Evolutionary conservation across 2,797 vertebrate genomes (phyloP).

Genomic region (Coregonus suidteri): DNA sequence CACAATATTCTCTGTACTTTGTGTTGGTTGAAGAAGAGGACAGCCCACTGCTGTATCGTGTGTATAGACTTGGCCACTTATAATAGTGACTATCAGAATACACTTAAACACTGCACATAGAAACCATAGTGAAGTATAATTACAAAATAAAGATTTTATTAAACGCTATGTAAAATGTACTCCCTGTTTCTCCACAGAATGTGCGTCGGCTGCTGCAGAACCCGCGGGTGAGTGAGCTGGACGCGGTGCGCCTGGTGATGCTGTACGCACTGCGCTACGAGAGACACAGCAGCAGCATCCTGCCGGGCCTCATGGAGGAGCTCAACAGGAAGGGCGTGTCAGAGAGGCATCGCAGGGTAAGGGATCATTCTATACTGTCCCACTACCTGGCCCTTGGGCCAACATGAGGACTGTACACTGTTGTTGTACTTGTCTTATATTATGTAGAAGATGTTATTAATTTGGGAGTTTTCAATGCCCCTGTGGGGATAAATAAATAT

Average conservation of each 20-base stretch:
- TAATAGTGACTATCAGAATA: background rate
- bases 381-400: background rate
- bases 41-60: no score
- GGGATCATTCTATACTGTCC: background rate
- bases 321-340: slow-evolving; percentile 79
- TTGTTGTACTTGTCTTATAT: background rate
- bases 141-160: background rate
- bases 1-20: no score
- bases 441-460: background rate
- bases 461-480: no score
- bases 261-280: slow-evolving; percentile 94
- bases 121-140: background rate
- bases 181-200: slow-evolving; percentile 68
- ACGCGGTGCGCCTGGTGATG: slow-evolving; percentile 88
- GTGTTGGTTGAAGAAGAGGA: no score
- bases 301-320: slow-evolving; percentile 82
- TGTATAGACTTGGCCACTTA: no score
- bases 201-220: slow-evolving; percentile 88
- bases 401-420: background rate
- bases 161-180: background rate
- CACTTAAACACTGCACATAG: background rate
- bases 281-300: slow-evolving; percentile 85
- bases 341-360: slow-evolving; percentile 2
- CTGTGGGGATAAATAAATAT: no score
- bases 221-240: slow-evolving; percentile 82